These are phyloP conservation scores for Lottia gigantea DNA, from an alignment of 2,888 invertebrate genomes.

Conservation along the genomic window DNA sequence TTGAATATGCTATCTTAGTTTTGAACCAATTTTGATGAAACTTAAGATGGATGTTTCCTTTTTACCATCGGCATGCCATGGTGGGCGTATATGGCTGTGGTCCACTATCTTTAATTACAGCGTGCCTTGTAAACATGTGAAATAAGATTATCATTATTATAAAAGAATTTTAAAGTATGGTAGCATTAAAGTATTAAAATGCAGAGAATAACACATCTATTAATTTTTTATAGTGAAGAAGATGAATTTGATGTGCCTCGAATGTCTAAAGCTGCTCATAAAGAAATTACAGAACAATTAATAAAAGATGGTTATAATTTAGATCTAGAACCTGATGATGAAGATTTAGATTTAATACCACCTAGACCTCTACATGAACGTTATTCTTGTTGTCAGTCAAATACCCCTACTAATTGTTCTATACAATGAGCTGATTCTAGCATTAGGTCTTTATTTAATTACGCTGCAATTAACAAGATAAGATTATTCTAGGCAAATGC, in stretches of 20 bases:
- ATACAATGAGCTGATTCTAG: constrained; percentile 8
- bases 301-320: constrained; percentile 73
- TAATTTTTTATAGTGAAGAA: constrained; percentile 65
- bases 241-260: constrained; percentile 69
- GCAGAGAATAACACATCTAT: constrained; percentile 10
- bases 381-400: constrained; percentile 68
- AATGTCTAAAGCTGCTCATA: constrained; percentile 69
- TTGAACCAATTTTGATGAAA: too few species aligned
- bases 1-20: too few species aligned
- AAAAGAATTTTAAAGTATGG: too few species aligned
- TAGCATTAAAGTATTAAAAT: too few species aligned
- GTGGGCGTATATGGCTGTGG: too few species aligned
- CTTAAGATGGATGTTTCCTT: too few species aligned
- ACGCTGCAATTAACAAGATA: too few species aligned
- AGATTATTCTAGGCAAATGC: too few species aligned
- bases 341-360: constrained; percentile 71
- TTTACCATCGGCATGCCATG: too few species aligned
- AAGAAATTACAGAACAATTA: constrained; percentile 73
- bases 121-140: background rate
- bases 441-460: too few species aligned
- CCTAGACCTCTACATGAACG: constrained; percentile 69
- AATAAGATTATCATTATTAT: background rate
- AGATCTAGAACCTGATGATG: constrained; percentile 73
- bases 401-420: constrained; percentile 16
- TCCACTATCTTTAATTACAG: background rate